Conservation (phyloP, 2,888 invertebrate species). For the Tetheella fluctuosa region DNA sequence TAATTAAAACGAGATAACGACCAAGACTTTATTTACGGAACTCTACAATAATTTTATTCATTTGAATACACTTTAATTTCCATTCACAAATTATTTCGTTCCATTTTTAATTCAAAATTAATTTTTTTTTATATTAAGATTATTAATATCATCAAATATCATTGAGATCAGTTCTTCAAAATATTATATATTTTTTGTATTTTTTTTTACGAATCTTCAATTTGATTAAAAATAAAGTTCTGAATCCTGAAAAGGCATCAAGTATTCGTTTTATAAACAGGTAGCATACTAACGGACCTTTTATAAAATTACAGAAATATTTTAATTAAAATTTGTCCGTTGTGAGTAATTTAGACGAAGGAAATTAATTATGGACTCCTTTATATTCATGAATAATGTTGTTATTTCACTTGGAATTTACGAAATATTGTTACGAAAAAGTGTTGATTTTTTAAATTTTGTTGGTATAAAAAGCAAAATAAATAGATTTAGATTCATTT, state of each 20-base stretch:
- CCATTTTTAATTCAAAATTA: background rate
- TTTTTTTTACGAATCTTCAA: background rate
- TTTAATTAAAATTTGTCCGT: conserved; percentile 6
- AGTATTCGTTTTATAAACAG: background rate
- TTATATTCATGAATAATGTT: conserved; percentile 1
- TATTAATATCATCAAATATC: too few species aligned
- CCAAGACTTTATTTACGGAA: conserved; percentile 2
- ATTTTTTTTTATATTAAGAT: background rate
- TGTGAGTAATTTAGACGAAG: background rate
- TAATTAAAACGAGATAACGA: conserved; percentile 12
- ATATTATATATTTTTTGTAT: too few species aligned
- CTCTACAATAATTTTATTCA: background rate
- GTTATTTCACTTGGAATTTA: background rate
- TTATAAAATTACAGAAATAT: background rate
- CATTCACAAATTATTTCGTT: background rate
- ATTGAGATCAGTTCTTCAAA: too few species aligned
- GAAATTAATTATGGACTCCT: background rate
- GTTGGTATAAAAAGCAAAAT: background rate
- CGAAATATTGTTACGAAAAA: background rate
- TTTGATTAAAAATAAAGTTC: background rate
- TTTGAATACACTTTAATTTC: background rate
- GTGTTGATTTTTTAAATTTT: background rate
- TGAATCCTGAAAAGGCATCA: background rate
- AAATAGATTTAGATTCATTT: too few species aligned
- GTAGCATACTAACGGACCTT: conserved; percentile 1